Evolutionary conservation across 2,113 vertebrate species (phyloP), one percentile per base, ranked within the genome.

Genomic region (Atherinomorus stipes): DNA sequence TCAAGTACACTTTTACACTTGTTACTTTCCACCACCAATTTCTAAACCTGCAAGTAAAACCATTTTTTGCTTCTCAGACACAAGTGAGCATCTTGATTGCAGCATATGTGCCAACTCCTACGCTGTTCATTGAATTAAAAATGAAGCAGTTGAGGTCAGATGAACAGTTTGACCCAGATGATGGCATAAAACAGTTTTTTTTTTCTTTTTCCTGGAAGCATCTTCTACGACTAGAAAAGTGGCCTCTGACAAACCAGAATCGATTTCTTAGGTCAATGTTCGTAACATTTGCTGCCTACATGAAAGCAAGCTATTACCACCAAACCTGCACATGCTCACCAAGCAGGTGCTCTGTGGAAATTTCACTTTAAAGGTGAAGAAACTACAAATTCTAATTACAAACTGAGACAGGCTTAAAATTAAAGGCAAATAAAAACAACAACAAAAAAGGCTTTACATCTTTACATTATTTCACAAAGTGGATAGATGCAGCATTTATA

Each of bases 231-330:
- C 65, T 4, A 45, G 31, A 64, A 34, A 67, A 40, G 40, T 21
- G 8, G 66, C 15, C 76, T 73, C 68, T 47, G 74, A 65, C 63
- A 63, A 71, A 37, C 50, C 34, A 42, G 21, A 1, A 80, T 84
- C 10, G 50, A 86, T 85, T 61, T 50, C 58, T 54, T 19, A 77
- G 75, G 72, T 71, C 76, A 73, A 47, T 51, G 40, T 71, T 81
- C 10, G 2, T 66, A 67, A 69, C 68, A 49, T 59, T 26, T 22
- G 71, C 70, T 40, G 15, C 69, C 79, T 75, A 64, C 74, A 21
- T 66, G 47, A 70, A 80, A 67, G 38, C 59, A 26, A 58, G 51
- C 57, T 74, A 53, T 72, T 70, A 79, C 52, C 31, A 61, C 21
- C 0, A 34, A 61, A 64, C 23, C 42, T 73, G 77, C 54, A 56